phyloP scores from a whole-genome alignment of 2,797 vertebrate species.

The Petrocephalus schoutedeni region DNA sequence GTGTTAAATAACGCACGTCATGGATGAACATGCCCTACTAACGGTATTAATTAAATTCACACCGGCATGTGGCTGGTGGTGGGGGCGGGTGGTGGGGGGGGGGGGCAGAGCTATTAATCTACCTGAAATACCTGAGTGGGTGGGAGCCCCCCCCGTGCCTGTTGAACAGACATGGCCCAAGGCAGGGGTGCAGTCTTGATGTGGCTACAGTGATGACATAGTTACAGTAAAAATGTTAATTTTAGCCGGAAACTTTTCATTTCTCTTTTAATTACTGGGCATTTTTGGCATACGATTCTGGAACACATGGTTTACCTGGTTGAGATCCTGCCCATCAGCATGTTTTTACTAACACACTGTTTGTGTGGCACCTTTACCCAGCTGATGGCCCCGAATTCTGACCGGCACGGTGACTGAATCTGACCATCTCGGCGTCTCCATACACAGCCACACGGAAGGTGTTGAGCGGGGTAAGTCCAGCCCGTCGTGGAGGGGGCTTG shows the following conservation, averaged over 20 bases:
- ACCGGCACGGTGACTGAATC: not conserved
- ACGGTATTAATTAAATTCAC: not conserved
- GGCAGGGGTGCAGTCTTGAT: not conserved
- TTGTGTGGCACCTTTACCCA: not conserved
- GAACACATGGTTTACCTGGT: not conserved
- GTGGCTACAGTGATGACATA: not conserved
- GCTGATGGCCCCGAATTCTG: not conserved
- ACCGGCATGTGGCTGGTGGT: slow-evolving; percentile 34
- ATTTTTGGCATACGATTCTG: not conserved
- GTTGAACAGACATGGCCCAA: not conserved
- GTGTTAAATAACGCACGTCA: not conserved
- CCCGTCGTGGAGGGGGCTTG: not conserved
- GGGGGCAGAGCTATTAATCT: slow-evolving; percentile 67
- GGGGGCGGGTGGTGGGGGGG: not conserved
- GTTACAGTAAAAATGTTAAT: not conserved
- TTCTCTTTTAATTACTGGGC: not conserved
- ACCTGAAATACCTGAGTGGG: slow-evolving; percentile 73
- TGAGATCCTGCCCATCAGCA: not conserved
- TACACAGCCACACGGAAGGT: not conserved
- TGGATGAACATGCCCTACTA: not conserved
- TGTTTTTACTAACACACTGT: not conserved
- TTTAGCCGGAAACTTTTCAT: not conserved
- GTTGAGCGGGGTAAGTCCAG: not conserved
- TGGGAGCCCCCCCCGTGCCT: slow-evolving; percentile 51
- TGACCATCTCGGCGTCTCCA: not conserved